phyloP scores from a whole-genome alignment of 2,113 vertebrate genomes.

The Malurus cyaneus region DNA sequence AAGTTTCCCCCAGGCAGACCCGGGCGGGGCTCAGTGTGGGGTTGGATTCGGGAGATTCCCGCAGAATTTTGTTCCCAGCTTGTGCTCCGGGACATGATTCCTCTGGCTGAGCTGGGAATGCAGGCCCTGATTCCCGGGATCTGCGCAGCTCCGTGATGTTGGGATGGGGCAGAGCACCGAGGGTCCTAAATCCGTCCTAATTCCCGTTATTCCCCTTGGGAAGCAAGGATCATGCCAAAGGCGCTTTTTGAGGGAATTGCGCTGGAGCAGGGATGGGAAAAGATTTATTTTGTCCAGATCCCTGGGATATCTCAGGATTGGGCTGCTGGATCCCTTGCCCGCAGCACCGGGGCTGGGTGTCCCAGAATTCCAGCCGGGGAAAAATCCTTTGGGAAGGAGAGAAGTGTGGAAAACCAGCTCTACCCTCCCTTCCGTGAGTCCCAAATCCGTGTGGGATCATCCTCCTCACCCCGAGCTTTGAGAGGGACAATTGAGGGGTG shows the following conservation, averaged over 20 bases:
- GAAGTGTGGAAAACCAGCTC: accelerated
- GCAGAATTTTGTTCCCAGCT: neutral
- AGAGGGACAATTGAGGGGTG: neutral
- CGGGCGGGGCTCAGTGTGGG: neutral
- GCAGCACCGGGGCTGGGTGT: accelerated
- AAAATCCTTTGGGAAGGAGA: neutral
- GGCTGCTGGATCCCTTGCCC: neutral
- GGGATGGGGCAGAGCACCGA: accelerated
- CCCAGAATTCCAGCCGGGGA: neutral
- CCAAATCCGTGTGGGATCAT: accelerated
- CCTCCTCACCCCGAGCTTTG: neutral
- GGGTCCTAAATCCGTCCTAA: accelerated
- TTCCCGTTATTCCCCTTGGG: accelerated
- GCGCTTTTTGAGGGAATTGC: accelerated
- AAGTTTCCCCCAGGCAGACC: neutral
- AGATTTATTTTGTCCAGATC: neutral
- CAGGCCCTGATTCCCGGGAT: neutral
- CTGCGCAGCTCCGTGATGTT: neutral
- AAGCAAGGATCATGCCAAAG: neutral
- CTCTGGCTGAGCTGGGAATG: neutral
- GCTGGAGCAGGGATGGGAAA: neutral
- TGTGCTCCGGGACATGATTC: neutral
- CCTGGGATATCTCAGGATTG: accelerated
- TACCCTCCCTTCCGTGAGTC: accelerated
- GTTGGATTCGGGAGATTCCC: neutral